Conservation (phyloP, 2,888 invertebrate species). For the Harpalus rubripes region DNA sequence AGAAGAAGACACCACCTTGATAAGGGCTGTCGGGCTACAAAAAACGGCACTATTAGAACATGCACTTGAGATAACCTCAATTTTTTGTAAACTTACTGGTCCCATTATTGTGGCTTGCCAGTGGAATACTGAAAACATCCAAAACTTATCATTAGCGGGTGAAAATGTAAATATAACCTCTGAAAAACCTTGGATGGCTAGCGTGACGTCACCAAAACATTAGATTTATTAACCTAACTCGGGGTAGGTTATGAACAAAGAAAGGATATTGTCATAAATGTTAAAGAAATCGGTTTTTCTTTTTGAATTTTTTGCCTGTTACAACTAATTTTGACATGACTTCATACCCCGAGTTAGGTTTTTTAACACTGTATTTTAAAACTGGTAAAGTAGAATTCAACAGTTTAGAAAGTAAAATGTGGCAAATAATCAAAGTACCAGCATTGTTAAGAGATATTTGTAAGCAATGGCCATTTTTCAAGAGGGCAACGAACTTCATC, state of each 20-base stretch:
- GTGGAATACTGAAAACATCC: conserved; percentile 91
- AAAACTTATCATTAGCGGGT: neutral
- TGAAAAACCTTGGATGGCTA: neutral
- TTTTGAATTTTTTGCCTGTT: too few relatives aligned
- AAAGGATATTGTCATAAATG: too few relatives aligned
- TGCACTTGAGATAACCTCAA: conserved; percentile 65
- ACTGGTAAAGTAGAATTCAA: neutral
- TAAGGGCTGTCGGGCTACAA: conserved; percentile 99
- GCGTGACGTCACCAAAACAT: conserved; percentile 14
- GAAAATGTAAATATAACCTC: neutral
- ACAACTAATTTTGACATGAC: too few relatives aligned
- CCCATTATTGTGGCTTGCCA: conserved; percentile 99
- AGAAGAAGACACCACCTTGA: conserved; percentile 99
- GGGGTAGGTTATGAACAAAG: too few relatives aligned
- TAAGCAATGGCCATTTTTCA: conserved; percentile 51
- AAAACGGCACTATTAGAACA: conserved; percentile 70
- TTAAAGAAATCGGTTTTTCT: too few relatives aligned
- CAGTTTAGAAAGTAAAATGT: conserved; percentile 12
- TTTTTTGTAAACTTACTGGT: conserved; percentile 88
- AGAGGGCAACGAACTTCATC: conserved; percentile 40
- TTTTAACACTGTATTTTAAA: too few relatives aligned
- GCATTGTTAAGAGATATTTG: conserved; percentile 32
- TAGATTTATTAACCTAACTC: neutral
- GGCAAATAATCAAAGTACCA: conserved; percentile 19
- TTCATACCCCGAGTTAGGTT: too few relatives aligned